Evolutionary conservation across 2,888 invertebrate species (phyloP), one percentile per base, ranked within the genome.

Genomic region (Rosalia funebris): DNA sequence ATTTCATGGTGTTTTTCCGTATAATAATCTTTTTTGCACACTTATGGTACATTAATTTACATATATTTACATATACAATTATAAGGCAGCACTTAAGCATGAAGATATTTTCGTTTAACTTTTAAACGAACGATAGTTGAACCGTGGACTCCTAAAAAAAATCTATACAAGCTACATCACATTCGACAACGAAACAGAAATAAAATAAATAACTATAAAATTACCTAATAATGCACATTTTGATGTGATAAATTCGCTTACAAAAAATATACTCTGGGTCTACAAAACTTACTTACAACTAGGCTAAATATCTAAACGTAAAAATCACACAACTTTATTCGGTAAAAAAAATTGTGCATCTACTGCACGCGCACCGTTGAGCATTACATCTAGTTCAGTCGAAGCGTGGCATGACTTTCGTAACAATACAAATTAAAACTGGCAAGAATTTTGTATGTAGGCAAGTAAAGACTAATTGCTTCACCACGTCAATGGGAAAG

Each of bases 221-320:
- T 20, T 50, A 50, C 41, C 41, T 50, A 67, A 62, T 69, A 69
- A 71, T 68, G 69, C 69, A 69, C 65, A 57, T 63, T 57, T 63
- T 11, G 44, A 50, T 52, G 17, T 61, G 66, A 62, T 66, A 67
- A 61, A 63, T 48, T 57, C 55, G 53, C 56, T 53, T 63, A 68
- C 68, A 66, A 66, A 68, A 67, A 67, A 67, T 65, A 67, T 67
- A 63, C 36, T 59, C 32, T 55, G 37, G 42, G 42, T 36, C 32
- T 31, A 25, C 42, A 17, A 39, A 59, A 39, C n/a, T n/a, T 44
- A 42, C 52, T 14, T 42, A 19, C 19, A 36, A 45, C 11, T 39
- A 39, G 53, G 37, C 46, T 54, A 46, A 53, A 31, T 42, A 31
- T 25, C 31, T 42, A 17, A 53, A 44, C 41, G 25, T 44, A 39